Evolutionary conservation across 2,888 invertebrate genomes (phyloP).

Genomic region (Lasiommata megera): DNA sequence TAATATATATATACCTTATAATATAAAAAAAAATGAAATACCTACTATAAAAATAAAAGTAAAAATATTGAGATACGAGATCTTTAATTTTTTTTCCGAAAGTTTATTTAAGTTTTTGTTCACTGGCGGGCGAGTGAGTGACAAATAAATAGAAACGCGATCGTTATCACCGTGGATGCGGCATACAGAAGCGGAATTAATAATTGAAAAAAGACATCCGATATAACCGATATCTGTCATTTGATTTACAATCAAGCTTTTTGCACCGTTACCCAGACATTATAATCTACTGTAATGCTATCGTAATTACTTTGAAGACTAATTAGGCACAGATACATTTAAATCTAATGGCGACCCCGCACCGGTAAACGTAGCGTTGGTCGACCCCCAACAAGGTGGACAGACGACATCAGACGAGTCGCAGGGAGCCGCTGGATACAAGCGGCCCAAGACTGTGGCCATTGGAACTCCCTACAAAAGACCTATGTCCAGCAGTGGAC

Average conservation of each 20-base stretch:
- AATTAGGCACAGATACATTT: background rate
- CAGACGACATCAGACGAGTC: too few relatives aligned
- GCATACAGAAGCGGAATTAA: background rate
- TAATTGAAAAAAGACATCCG: background rate
- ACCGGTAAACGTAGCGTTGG: too few relatives aligned
- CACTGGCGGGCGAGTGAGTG: background rate
- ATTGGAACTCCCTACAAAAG: too few relatives aligned
- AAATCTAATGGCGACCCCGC: background rate
- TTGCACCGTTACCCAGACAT: constrained; percentile 28
- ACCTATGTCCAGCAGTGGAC: too few relatives aligned
- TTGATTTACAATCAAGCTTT: constrained; percentile 19
- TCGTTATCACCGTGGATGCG: background rate
- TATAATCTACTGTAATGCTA: constrained; percentile 15
- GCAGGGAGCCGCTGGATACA: too few relatives aligned
- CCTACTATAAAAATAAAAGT: too few relatives aligned
- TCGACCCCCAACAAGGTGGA: too few relatives aligned
- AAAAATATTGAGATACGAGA: too few relatives aligned
- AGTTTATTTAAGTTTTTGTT: background rate
- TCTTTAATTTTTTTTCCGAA: background rate
- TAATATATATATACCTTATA: too few relatives aligned
- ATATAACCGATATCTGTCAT: background rate
- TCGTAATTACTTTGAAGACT: background rate
- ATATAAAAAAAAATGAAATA: too few relatives aligned
- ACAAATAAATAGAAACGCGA: background rate
- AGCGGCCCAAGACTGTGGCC: too few relatives aligned